Base-by-base conservation (phyloP, 2,888 invertebrate genomes). In the Chorisops tibialis region DNA sequence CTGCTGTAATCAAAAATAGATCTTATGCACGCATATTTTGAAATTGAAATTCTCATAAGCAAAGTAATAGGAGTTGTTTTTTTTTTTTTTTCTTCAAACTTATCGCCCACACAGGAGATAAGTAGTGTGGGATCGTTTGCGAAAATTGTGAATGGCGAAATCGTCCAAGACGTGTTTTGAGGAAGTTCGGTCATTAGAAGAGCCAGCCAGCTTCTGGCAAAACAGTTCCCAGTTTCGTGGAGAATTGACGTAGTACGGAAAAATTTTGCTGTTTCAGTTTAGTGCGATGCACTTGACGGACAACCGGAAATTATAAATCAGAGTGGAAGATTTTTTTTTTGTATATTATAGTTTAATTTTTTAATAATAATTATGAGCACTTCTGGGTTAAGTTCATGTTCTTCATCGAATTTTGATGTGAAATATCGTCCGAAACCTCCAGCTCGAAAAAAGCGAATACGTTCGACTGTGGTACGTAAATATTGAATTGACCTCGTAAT, bases 401-500 rank as follows among this genome's bases (percentile, higher is more conserved):
- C 73, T 51, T 70, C 70, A 38, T 69, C 70, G 11, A 68, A 66
- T 58, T 62, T 63, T 16, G 38, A 62, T 24, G 69, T 71, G 45
- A 67, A 68, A 63, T 71, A 69, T 21, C 73, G 73, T 18, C 78
- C 79, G 2, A 70, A 73, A 63, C 72, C 76, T 37, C 78, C 78
- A 62, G 69, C 69, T 37, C 69, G 78, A 48, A 76, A 72, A 61
- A 77, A 72, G 64, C 69, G 76, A 3, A 72, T 75, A n/a, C 74
- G 73, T 69, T 74, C 75, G 2, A 63, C 70, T 68, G 4, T 75
- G 64, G 66, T 68, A 63, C 60, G 60, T 63, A 30, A 30, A 30
- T 5, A 30, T 30, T 1, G 30, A 30, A 9, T 30, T 2, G 5
- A 7, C 9, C 30, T 30, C 60, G 19, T 50, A n/a, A 16, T 30